These are phyloP conservation scores for Rhimphoctona megacephalus DNA, from an alignment of 2,888 invertebrate species.

Conservation along the genomic window DNA sequence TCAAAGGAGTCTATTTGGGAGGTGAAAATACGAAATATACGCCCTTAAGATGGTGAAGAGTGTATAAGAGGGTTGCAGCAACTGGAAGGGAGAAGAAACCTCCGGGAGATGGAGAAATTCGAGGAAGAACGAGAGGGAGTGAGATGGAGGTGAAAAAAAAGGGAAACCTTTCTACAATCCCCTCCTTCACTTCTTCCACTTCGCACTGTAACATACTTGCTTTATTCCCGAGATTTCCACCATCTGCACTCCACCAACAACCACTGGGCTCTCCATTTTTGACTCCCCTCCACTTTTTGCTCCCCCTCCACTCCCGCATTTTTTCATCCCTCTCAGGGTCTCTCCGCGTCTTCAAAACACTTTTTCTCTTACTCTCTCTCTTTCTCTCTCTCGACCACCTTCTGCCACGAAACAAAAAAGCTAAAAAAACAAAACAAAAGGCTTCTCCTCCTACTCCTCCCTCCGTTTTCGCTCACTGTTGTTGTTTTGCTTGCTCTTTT, in stretches of 20 bases:
- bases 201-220: conserved; percentile 65
- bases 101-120: not conserved
- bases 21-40: not conserved
- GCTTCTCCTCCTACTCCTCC: conserved; percentile 69
- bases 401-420: conserved; percentile 71
- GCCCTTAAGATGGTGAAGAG: not conserved
- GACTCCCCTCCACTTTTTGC: not conserved
- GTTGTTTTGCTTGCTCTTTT: conserved; percentile 16
- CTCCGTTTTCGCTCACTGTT: conserved; percentile 63
- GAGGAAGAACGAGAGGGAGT: conserved; percentile 12
- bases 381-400: conserved; percentile 73
- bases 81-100: conserved; percentile 6
- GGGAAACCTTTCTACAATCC: conserved; percentile 63
- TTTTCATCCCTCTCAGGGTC: conserved; percentile 29
- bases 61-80: not conserved
- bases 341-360: conserved; percentile 57
- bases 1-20: not conserved
- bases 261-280: conserved; percentile 30
- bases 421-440: conserved; percentile 60
- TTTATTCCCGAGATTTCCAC: conserved; percentile 76
- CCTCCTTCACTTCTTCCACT: conserved; percentile 46
- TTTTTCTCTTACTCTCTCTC: conserved; percentile 68
- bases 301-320: not conserved
- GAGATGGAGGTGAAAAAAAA: conserved; percentile 41
- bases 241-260: conserved; percentile 72